Conservation (phyloP, 2,113 vertebrate species). For the Odontesthes bonariensis region DNA sequence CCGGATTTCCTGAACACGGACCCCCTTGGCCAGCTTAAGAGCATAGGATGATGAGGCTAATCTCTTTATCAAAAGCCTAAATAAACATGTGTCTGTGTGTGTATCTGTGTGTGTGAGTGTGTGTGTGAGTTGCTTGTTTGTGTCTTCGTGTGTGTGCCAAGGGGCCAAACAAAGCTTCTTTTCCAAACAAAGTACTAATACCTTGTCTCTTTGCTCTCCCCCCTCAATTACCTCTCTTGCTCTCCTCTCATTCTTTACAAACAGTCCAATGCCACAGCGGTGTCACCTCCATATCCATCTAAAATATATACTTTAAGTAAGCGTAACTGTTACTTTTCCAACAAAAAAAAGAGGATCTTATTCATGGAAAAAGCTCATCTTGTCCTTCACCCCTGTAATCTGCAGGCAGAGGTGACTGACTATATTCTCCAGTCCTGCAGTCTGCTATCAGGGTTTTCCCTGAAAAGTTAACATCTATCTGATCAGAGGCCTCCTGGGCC, state of each 20-base stretch:
- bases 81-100: constrained; percentile 74
- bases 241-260: constrained; percentile 17
- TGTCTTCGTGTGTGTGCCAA: constrained; percentile 50
- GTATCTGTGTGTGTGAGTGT: constrained; percentile 27
- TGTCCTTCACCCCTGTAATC: constrained; percentile 25
- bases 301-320: background rate
- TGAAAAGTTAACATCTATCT: constrained; percentile 53
- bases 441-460: constrained; percentile 60
- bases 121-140: constrained; percentile 50
- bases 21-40: constrained; percentile 70
- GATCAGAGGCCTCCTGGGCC: constrained; percentile 63
- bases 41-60: constrained; percentile 78
- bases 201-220: constrained; percentile 62
- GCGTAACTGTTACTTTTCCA: constrained; percentile 2
- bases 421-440: constrained; percentile 34
- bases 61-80: constrained; percentile 86
- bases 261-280: background rate
- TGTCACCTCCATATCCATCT: background rate
- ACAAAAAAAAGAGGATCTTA: background rate
- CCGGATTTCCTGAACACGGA: constrained; percentile 78
- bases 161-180: constrained; percentile 67
- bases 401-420: constrained; percentile 47
- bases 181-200: constrained; percentile 73
- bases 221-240: constrained; percentile 15
- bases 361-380: background rate